phyloP scores from a whole-genome alignment of 2,113 vertebrate genomes.

The Acrocephalus kingi region DNA sequence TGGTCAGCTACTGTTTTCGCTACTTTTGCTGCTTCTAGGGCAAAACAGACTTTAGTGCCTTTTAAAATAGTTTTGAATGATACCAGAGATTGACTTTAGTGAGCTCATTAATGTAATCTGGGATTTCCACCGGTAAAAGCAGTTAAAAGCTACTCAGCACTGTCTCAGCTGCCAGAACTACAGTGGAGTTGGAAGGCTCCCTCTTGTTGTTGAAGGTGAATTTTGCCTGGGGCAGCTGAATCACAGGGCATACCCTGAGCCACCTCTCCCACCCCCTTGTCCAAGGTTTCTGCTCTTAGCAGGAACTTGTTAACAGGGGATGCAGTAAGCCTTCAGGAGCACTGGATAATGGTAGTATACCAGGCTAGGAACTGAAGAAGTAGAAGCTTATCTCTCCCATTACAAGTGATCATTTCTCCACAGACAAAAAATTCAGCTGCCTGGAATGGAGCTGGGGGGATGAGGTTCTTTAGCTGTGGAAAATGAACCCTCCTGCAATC shows the following conservation, averaged over 20 bases:
- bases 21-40: neutral
- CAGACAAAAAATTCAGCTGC: neutral
- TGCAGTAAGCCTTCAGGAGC: neutral
- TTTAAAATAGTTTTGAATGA: neutral
- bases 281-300: neutral
- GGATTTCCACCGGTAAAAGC: neutral
- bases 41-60: neutral
- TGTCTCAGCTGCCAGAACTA: neutral
- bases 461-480: neutral
- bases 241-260: neutral
- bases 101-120: neutral
- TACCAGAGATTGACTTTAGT: neutral
- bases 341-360: neutral
- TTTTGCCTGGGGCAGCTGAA: neutral
- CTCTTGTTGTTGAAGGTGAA: neutral
- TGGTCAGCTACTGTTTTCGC: neutral
- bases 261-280: neutral
- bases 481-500: neutral
- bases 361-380: neutral
- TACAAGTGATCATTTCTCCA: neutral
- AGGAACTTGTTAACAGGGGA: neutral
- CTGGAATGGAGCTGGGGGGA: neutral
- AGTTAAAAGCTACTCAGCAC: neutral
- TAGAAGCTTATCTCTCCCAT: neutral
- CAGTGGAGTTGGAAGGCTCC: fast-evolving